Conservation (phyloP, 2,797 vertebrate species). For the Scomberomorus guttatus region DNA sequence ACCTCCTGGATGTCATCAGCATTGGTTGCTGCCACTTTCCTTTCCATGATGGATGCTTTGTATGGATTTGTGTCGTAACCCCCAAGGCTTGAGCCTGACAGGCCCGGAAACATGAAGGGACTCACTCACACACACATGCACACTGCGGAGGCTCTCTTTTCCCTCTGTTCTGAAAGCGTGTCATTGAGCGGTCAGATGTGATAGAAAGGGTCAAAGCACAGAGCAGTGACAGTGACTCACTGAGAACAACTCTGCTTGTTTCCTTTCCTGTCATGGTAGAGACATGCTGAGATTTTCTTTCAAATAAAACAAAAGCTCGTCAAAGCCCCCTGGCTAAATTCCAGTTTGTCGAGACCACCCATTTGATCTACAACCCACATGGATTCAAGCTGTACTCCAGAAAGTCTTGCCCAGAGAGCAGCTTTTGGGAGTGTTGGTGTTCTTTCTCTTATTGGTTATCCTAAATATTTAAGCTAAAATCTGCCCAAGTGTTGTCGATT, state of each 20-base stretch:
- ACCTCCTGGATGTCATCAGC: conserved; percentile 59
- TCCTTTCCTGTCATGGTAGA: conserved; percentile 66
- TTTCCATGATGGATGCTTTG: conserved; percentile 71
- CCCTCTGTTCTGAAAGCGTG: conserved; percentile 52
- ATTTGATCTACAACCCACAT: conserved; percentile 31
- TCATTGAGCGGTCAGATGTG: conserved; percentile 64
- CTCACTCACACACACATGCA: conserved; percentile 25
- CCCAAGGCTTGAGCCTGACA: conserved; percentile 45
- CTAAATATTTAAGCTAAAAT: neutral
- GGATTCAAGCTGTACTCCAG: neutral
- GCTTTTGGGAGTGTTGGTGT: conserved; percentile 1
- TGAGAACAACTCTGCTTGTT: conserved; percentile 56
- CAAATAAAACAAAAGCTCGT: conserved; percentile 49
- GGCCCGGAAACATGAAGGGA: conserved; percentile 57
- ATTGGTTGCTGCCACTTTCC: conserved; percentile 55
- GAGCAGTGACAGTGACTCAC: conserved; percentile 61
- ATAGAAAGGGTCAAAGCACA: conserved; percentile 65
- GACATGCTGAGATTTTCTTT: conserved; percentile 63
- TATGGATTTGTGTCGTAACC: conserved; percentile 63
- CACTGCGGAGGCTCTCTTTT: conserved; percentile 39
- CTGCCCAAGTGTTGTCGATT: neutral
- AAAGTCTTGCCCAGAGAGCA: conserved; percentile 4
- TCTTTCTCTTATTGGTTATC: neutral
- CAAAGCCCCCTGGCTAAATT: conserved; percentile 19
- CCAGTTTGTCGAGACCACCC: conserved; percentile 42